Percentiles rank a stretch among this genome's conserved stretches.
phyloP scores from a whole-genome alignment of 1,140 invertebrate genomes.

The Scaptomyza montana region DNA sequence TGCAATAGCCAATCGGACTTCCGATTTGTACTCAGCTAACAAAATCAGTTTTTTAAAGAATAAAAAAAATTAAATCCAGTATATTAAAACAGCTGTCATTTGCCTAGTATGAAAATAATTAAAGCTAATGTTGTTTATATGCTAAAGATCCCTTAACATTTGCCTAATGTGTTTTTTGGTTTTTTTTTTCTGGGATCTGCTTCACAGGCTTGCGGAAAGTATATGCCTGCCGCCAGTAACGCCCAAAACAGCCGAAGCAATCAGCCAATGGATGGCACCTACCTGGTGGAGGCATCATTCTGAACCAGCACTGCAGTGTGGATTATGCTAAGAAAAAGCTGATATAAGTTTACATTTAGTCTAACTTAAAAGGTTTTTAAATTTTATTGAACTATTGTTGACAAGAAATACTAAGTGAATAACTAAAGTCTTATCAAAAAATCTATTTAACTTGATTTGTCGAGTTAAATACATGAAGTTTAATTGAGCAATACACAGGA shows the following conservation, averaged over 20 bases:
- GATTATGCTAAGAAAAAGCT: conserved; percentile 23
- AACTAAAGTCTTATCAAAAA: conserved; percentile 44
- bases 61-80: no score
- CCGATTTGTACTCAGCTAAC: no score
- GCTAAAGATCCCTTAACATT: neutral
- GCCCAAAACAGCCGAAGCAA: conserved; percentile 91
- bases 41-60: no score
- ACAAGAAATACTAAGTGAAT: conserved; percentile 35
- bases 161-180: conserved; percentile 33
- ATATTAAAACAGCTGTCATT: no score
- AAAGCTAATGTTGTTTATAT: no score
- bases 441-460: conserved; percentile 76
- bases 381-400: conserved; percentile 72
- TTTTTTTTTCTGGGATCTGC: conserved; percentile 30
- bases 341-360: conserved; percentile 70
- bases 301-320: conserved; percentile 49
- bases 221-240: conserved; percentile 91
- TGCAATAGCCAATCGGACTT: no score
- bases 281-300: conserved; percentile 92
- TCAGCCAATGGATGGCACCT: conserved; percentile 91
- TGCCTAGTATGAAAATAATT: no score
- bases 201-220: conserved; percentile 89
- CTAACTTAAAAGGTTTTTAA: conserved; percentile 78
- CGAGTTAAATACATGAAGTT: conserved; percentile 61
- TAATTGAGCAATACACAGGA: conserved; percentile 39